phyloP scores from a whole-genome alignment of 2,113 vertebrate genomes.

The Megaceryle maxima region DNA sequence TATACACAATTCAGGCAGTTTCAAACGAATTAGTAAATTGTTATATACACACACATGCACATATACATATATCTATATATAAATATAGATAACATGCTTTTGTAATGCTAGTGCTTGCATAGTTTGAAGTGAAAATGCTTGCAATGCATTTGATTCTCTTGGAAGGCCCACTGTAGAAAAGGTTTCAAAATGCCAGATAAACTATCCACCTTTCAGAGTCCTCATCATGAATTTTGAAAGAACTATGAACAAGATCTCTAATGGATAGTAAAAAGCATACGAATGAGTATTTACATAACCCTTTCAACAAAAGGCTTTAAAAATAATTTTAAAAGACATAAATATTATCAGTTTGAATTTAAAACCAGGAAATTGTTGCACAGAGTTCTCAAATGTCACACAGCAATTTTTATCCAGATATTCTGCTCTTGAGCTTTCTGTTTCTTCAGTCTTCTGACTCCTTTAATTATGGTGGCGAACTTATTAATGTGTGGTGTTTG shows the following conservation, averaged over 20 bases:
- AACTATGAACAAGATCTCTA: background rate
- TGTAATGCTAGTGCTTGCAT: background rate
- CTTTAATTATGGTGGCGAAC: background rate
- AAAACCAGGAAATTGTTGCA: background rate
- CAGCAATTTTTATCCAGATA: background rate
- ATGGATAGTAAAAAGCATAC: background rate
- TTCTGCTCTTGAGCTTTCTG: background rate
- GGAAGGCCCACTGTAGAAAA: background rate
- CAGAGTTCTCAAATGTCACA: background rate
- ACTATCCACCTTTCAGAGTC: background rate
- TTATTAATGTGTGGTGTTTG: background rate
- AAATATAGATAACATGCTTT: background rate
- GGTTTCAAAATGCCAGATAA: background rate
- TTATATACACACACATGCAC: background rate
- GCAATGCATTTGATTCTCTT: background rate
- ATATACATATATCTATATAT: background rate
- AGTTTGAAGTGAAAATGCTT: background rate
- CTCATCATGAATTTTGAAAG: background rate
- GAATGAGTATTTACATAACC: background rate
- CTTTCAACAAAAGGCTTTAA: background rate
- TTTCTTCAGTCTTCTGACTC: background rate
- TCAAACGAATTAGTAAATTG: background rate
- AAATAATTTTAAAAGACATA: background rate
- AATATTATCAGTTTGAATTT: background rate
- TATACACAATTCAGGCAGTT: background rate